Conservation (phyloP, 2,888 invertebrate genomes). For the Protodeltote pygarga region DNA sequence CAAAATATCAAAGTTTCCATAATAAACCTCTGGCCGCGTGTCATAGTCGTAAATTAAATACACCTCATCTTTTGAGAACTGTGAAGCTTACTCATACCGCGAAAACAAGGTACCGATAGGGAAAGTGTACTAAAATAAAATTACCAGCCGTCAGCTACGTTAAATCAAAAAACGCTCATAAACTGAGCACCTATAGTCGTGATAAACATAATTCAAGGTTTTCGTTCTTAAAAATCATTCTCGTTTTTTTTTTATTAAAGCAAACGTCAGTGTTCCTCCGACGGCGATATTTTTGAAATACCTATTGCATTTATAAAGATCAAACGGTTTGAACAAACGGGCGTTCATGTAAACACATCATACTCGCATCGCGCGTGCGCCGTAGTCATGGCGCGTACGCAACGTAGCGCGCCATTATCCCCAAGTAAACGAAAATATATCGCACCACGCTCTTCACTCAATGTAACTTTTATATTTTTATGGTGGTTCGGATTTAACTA, state of each 20-base stretch:
- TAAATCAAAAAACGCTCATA: slow-evolving; percentile 76
- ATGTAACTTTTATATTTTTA: slow-evolving; percentile 53
- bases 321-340: slow-evolving; percentile 83
- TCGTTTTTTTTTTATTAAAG: slow-evolving; percentile 80
- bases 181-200: slow-evolving; percentile 72
- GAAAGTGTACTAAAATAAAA: slow-evolving; percentile 57
- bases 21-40: slow-evolving; percentile 30
- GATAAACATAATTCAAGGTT: slow-evolving; percentile 82
- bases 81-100: slow-evolving; percentile 30
- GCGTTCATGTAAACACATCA: slow-evolving; percentile 83
- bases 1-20: slow-evolving; percentile 32
- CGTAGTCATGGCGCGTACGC: slow-evolving; percentile 48
- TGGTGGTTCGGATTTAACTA: slow-evolving; percentile 40
- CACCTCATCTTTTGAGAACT: slow-evolving; percentile 37
- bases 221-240: slow-evolving; percentile 83
- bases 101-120: slow-evolving; percentile 30
- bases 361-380: slow-evolving; percentile 57
- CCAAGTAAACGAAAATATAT: slow-evolving; percentile 55
- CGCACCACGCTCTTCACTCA: slow-evolving; percentile 43
- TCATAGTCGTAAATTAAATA: slow-evolving; percentile 41
- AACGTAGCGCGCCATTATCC: slow-evolving; percentile 63
- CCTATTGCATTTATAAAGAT: slow-evolving; percentile 86
- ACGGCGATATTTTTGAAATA: slow-evolving; percentile 83
- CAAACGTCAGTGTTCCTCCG: slow-evolving; percentile 70
- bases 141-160: slow-evolving; percentile 73